Conservation (phyloP, 2,113 vertebrate species). For the Ia io region DNA sequence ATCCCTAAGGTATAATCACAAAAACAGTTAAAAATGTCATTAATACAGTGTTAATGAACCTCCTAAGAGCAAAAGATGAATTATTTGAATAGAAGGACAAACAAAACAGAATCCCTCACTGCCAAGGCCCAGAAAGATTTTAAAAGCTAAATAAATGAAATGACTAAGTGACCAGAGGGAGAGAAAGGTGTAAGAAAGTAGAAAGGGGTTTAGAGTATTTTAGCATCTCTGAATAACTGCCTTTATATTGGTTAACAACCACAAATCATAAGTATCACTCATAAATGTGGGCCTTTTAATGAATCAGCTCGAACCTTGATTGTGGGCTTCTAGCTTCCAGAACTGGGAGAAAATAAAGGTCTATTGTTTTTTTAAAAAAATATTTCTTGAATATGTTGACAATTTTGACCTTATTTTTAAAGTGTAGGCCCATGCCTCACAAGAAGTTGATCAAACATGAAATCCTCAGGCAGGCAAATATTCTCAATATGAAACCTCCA, state of each 20-base stretch:
- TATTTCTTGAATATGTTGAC: neutral
- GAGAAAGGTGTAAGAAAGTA: neutral
- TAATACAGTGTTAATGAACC: neutral
- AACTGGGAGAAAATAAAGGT: too few species aligned
- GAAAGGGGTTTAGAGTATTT: neutral
- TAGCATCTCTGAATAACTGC: neutral
- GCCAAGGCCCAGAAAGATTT: neutral
- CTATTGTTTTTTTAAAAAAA: too few species aligned
- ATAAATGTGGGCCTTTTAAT: neutral
- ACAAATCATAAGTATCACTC: neutral
- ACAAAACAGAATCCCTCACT: neutral
- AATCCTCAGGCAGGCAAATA: slow-evolving; percentile 24
- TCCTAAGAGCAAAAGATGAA: neutral
- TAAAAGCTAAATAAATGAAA: neutral
- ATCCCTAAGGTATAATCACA: neutral
- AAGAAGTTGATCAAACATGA: neutral
- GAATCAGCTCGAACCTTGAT: too few species aligned
- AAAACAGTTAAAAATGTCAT: neutral
- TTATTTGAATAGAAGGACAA: neutral
- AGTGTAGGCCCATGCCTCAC: neutral
- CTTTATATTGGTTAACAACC: neutral
- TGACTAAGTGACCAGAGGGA: neutral
- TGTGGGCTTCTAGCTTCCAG: too few species aligned
- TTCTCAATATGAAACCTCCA: slow-evolving; percentile 39
- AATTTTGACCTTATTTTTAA: slow-evolving; percentile 24